phyloP scores from a whole-genome alignment of 1,140 invertebrate genomes.

The Drosophila asahinai region DNA sequence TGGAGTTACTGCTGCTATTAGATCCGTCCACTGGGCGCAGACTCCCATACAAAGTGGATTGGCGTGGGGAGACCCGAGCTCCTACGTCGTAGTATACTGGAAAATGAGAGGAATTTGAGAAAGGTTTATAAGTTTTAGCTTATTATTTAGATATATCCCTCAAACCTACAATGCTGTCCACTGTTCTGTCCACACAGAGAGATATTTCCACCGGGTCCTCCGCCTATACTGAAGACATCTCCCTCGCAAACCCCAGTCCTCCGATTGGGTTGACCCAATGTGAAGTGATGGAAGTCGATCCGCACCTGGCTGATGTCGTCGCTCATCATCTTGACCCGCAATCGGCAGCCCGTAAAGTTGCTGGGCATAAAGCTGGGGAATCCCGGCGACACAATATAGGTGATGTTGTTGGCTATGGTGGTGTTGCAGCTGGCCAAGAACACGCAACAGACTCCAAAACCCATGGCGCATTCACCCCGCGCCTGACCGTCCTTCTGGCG shows the following conservation, averaged over 20 bases:
- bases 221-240: slow-evolving; percentile 89
- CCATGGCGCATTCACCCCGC: slow-evolving; percentile 92
- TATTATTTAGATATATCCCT: too few species aligned
- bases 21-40: slow-evolving; percentile 48
- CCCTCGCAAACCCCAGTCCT: slow-evolving; percentile 91
- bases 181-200: slow-evolving; percentile 92
- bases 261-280: slow-evolving; percentile 92
- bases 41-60: slow-evolving; percentile 71
- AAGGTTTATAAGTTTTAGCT: too few species aligned
- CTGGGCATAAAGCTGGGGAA: slow-evolving; percentile 91
- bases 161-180: slow-evolving; percentile 91
- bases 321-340: slow-evolving; percentile 90
- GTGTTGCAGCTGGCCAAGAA: slow-evolving; percentile 92
- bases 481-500: slow-evolving; percentile 90
- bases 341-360: slow-evolving; percentile 88
- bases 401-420: slow-evolving; percentile 92
- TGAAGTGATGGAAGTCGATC: slow-evolving; percentile 93
- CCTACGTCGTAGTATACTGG: slow-evolving; percentile 90
- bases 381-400: slow-evolving; percentile 93
- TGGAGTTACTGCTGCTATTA: slow-evolving; percentile 23
- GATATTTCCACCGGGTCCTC: slow-evolving; percentile 87
- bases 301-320: slow-evolving; percentile 91
- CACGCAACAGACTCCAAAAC: slow-evolving; percentile 95
- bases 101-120: too few species aligned
- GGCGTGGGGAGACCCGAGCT: slow-evolving; percentile 61